Percentiles rank a stretch among this genome's conserved stretches.
Conservation (phyloP, 2,888 invertebrate species). For the Parelbella ahira region DNA sequence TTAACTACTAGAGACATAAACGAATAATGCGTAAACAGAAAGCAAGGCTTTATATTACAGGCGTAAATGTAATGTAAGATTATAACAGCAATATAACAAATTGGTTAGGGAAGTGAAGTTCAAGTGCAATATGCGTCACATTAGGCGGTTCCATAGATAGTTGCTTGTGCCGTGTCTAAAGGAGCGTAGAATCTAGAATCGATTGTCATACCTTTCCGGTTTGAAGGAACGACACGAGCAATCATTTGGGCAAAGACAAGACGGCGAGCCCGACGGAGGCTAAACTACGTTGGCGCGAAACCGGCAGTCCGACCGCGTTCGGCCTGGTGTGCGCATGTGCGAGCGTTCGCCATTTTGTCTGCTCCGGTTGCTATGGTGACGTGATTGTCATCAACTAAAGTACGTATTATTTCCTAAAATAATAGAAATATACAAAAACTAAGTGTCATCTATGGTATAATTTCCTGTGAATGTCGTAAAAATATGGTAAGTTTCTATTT, state of each 20-base stretch:
- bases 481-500: constrained; percentile 36
- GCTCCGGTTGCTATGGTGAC: constrained; percentile 62
- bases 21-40: too few species aligned
- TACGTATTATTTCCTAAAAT: constrained; percentile 25
- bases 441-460: constrained; percentile 34
- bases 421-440: constrained; percentile 26
- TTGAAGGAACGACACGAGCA: constrained; percentile 6
- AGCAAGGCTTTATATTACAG: background rate
- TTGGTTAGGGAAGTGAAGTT: constrained; percentile 12
- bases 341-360: constrained; percentile 44
- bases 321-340: constrained; percentile 55
- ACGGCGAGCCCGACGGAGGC: constrained; percentile 1
- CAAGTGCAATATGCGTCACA: constrained; percentile 18
- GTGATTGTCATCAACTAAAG: constrained; percentile 51
- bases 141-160: constrained; percentile 1
- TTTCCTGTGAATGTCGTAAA: constrained; percentile 26
- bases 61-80: too few species aligned
- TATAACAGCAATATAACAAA: constrained; percentile 4
- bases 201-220: constrained; percentile 17
- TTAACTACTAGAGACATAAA: too few species aligned
- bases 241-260: too few species aligned
- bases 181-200: constrained; percentile 19
- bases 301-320: constrained; percentile 53
- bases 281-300: constrained; percentile 53
- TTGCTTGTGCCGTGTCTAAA: constrained; percentile 15